Evolutionary conservation across 2,888 invertebrate species (phyloP), one percentile per base, ranked within the genome.

Genomic region (Choristoneura rosaceana): DNA sequence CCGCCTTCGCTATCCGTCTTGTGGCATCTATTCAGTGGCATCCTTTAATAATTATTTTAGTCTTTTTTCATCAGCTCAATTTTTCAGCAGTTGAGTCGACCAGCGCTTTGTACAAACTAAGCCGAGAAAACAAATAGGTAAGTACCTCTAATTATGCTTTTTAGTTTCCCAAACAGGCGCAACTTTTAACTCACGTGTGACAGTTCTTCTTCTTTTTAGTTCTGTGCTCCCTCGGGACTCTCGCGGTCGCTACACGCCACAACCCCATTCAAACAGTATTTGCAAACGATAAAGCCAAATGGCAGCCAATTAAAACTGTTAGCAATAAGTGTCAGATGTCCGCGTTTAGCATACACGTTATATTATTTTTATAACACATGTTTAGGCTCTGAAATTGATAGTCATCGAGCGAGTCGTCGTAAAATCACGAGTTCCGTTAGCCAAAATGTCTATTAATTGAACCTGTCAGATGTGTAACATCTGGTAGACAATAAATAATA

Each of bases 241-340:
- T 15, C 75, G 70, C 64, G 62, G 15, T 14, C 50, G 17, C 25
- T 10, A 38, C 68, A 43, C 59, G 50, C 58, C 58, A 58, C 68
- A 58, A 43, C 68, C 69, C 69, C 41, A 69, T 73, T 73, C 63
- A 73, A 73, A 68, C 63, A 38, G 58, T 71, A 71, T 71, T 73
- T 69, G 73, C 43, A 43, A 59, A 73, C 73, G 73, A 73, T 68
- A 73, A 69, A 50, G 69, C 73, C 73, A 73, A 73, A 73, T 73
- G 73, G 68, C 69, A 64, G 43, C 63, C 69, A 64, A 73, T 73
- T 73, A 73, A 69, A 64, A 64, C 52, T 52, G 45, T 52, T 45
- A 73, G 60, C 64, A 73, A 73, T 69, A 68, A 71, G 71, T 71
- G 71, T 71, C 64, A 69, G 55, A 68, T 62, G 66, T 66, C 66